phyloP scores from a whole-genome alignment of 2,888 invertebrate species.

The Heliconius ismenius region DNA sequence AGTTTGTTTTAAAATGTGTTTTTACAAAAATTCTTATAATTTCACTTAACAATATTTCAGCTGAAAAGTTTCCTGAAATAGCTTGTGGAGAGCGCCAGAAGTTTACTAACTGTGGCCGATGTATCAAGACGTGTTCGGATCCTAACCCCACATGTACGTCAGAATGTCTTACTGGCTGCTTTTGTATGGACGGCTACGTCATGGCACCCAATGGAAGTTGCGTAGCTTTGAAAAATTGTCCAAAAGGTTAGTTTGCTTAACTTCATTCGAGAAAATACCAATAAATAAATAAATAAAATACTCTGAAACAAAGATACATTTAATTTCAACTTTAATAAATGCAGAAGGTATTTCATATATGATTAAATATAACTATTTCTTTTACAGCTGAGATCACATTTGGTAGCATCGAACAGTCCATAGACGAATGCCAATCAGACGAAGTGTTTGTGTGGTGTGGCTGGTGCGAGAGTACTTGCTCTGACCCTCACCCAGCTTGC shows the following conservation, averaged over 20 bases:
- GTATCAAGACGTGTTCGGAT: conserved; percentile 60
- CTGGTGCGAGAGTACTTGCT: conserved; percentile 39
- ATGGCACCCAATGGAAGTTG: conserved; percentile 58
- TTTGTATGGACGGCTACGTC: conserved; percentile 59
- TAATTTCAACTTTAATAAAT: too few relatives aligned
- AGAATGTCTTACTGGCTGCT: conserved; percentile 59
- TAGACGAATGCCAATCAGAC: conserved; percentile 59
- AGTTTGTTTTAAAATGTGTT: too few relatives aligned
- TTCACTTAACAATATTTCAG: neutral
- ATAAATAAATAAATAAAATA: too few relatives aligned
- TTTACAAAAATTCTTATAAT: neutral
- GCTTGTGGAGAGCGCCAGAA: conserved; percentile 55
- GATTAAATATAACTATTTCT: neutral
- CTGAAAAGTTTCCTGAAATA: neutral
- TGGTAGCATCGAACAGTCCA: conserved; percentile 25
- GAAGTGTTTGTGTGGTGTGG: conserved; percentile 68
- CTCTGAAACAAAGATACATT: too few relatives aligned
- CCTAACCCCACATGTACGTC: conserved; percentile 52
- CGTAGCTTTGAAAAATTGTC: conserved; percentile 56
- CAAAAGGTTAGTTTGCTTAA: conserved; percentile 51
- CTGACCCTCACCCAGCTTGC: conserved; percentile 26
- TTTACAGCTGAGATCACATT: conserved; percentile 36
- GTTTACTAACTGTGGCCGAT: conserved; percentile 55
- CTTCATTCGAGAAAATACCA: too few relatives aligned
- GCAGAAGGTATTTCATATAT: neutral